Evolutionary conservation across 2,113 vertebrate species (phyloP), one percentile per base, ranked within the genome.

Genomic region (Passer montanus): DNA sequence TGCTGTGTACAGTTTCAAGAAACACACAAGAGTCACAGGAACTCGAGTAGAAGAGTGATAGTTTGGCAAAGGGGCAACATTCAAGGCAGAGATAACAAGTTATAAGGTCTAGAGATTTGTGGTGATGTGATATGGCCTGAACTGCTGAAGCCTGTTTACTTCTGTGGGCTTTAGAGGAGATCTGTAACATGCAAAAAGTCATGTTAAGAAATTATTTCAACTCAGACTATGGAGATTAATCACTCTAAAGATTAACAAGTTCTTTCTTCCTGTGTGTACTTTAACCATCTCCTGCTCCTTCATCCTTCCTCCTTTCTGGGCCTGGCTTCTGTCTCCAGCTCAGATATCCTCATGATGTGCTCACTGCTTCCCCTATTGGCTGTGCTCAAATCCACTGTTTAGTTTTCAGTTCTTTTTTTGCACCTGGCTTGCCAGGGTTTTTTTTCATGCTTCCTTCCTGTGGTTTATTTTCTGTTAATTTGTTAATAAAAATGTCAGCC

Each of bases 401-500:
- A 8, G 46, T 67, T 66, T 73, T 77, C 56, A 43, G 15, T 30
- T 86, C 15, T 23, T 53, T 83, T 75, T 79, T 90, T 89, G 33
- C 17, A 33, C 62, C 41, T 73, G 68, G 13, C 49, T 49, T 80
- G 46, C 26, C 56, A 37, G 6, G 5, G 39, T 84, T 58, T 80
- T 81, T 78, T 87, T 75, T 63, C 24, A 27, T 9, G 15, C 67
- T 89, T 70, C 70, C 74, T 91, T 94, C 74, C 78, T 91, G 31
- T 82, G 19, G 12, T 60, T 46, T 82, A 43, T 85, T 92, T 94
- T 78, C 83, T 67, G 33, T 58, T 70, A 56, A 76, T 63, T 74
- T 80, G 10, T 78, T 94, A 44, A 75, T 63, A 44, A 69, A 81
- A 60, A 22, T 69, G 23, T 56, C 35, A 69, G 87, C 79, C 84